These are phyloP conservation scores for Zosterops lateralis DNA, from an alignment of 2,113 vertebrate species.

Conservation along the genomic window DNA sequence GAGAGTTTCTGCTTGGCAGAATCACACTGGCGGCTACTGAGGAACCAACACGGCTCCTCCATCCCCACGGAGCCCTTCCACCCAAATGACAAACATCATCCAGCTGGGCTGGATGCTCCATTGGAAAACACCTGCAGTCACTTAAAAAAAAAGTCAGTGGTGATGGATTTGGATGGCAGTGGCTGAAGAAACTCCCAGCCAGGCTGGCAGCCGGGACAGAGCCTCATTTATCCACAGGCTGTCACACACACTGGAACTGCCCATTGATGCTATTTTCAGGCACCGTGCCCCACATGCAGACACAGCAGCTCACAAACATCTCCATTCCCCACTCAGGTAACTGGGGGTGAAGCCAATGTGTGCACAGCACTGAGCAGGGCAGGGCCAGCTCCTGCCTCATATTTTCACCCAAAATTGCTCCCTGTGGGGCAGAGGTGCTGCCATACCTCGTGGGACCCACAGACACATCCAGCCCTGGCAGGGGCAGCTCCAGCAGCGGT, in stretches of 20 bases:
- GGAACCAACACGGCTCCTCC: rapidly evolving
- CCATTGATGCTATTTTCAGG: background rate
- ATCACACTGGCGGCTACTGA: rapidly evolving
- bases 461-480: rapidly evolving
- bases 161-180: background rate
- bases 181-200: background rate
- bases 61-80: background rate
- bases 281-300: background rate
- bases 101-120: background rate
- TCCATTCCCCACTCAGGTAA: background rate
- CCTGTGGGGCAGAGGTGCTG: background rate
- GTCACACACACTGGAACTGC: background rate
- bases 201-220: background rate
- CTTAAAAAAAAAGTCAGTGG: background rate
- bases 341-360: rapidly evolving
- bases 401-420: background rate
- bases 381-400: background rate
- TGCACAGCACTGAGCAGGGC: rapidly evolving
- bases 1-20: background rate
- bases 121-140: conserved; percentile 27
- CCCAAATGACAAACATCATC: background rate
- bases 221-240: background rate
- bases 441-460: rapidly evolving
- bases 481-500: background rate
- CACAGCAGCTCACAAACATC: background rate